phyloP scores from a whole-genome alignment of 2,113 vertebrate genomes.

The Sebastes fasciatus region DNA sequence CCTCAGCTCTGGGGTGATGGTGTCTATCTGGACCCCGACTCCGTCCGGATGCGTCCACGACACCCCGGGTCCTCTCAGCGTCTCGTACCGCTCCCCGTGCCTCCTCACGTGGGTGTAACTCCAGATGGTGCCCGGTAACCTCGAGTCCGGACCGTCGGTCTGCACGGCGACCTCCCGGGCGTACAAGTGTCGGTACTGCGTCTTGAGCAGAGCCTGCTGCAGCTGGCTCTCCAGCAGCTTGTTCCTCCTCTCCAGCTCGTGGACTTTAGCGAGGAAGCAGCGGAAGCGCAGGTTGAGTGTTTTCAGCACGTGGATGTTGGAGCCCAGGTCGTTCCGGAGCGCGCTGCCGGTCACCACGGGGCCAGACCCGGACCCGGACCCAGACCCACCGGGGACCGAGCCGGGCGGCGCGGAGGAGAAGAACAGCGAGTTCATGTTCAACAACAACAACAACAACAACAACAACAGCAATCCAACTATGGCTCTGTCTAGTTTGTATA shows the following conservation, averaged over 20 bases:
- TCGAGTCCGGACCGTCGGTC: constrained; percentile 84
- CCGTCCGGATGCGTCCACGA: constrained; percentile 87
- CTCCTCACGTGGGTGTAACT: constrained; percentile 90
- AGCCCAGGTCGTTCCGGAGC: constrained; percentile 91
- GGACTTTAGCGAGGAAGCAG: constrained; percentile 92
- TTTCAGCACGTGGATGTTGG: constrained; percentile 93
- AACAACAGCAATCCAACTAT: constrained; percentile 35
- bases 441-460: constrained; percentile 22
- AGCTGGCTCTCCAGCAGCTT: constrained; percentile 89
- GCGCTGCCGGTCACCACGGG: constrained; percentile 81
- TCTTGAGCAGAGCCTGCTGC: constrained; percentile 83
- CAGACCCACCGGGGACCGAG: constrained; percentile 33
- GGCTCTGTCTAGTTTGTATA: constrained; percentile 21
- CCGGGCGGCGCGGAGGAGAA: constrained; percentile 83
- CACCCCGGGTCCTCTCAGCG: constrained; percentile 87
- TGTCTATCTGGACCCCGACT: constrained; percentile 89
- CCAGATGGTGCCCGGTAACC: constrained; percentile 91
- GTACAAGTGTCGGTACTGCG: constrained; percentile 82
- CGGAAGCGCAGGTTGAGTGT: constrained; percentile 93
- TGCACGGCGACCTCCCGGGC: constrained; percentile 88
- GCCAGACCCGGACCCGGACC: constrained; percentile 59
- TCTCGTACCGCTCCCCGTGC: constrained; percentile 88
- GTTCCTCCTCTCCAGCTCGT: constrained; percentile 91
- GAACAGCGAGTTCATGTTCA: constrained; percentile 87
- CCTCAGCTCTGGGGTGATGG: constrained; percentile 88